phyloP scores from a whole-genome alignment of 2,113 vertebrate genomes.

The Phyllostomus hastatus region DNA sequence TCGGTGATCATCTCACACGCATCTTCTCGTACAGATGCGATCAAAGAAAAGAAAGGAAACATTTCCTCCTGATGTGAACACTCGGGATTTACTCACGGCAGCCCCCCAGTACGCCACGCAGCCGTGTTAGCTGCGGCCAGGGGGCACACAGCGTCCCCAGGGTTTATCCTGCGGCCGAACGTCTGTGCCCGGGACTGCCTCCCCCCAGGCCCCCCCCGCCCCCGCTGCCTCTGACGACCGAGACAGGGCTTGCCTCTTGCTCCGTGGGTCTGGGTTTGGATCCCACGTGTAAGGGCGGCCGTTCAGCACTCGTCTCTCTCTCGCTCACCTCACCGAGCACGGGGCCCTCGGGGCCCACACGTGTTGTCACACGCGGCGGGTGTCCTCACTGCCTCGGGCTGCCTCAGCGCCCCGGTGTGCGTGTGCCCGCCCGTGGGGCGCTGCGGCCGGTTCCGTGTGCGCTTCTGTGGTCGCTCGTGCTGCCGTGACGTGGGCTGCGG shows the following conservation, averaged over 20 bases:
- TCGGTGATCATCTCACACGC: too few relatives aligned
- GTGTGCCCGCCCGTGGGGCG: background rate
- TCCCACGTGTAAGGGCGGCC: background rate
- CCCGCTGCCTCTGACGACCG: background rate
- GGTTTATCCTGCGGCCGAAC: too few relatives aligned
- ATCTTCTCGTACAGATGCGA: background rate
- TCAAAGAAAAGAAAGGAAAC: background rate
- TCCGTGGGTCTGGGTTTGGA: background rate
- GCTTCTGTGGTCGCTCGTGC: background rate
- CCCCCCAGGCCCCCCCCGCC: background rate
- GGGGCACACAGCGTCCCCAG: background rate
- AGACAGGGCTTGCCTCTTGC: too few relatives aligned
- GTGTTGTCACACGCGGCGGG: background rate
- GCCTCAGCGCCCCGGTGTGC: background rate
- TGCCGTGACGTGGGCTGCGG: background rate
- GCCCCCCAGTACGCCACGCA: too few relatives aligned
- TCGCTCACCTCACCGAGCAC: background rate
- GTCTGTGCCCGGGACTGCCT: background rate
- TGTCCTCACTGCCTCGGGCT: background rate
- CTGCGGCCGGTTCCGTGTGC: too few relatives aligned
- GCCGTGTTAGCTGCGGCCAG: background rate
- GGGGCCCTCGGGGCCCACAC: background rate
- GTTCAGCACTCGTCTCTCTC: background rate
- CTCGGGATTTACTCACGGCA: too few relatives aligned
- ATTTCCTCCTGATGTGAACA: background rate